phyloP scores from a whole-genome alignment of 2,888 invertebrate genomes.

The Nowickia ferox region DNA sequence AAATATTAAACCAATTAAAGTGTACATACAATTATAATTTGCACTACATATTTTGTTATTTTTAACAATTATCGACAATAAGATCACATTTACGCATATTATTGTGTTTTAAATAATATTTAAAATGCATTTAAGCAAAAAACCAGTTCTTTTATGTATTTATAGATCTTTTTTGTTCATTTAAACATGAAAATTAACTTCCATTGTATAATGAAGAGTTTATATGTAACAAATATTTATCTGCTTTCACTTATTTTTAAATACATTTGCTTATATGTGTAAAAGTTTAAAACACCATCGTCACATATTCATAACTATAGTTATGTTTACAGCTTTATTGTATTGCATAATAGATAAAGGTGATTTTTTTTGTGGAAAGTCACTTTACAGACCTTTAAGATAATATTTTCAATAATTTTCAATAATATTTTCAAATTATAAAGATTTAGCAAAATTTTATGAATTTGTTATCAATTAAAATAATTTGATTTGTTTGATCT shows the following conservation, averaged over 20 bases:
- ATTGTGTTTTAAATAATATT: conserved; percentile 17
- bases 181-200: conserved; percentile 36
- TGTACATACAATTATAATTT: conserved; percentile 8
- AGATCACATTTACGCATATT: not conserved
- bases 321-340: conserved; percentile 1
- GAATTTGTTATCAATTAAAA: no score
- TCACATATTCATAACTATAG: conserved; percentile 49
- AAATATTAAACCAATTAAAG: no score
- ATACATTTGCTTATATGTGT: no score
- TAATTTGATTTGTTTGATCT: no score
- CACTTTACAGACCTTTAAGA: not conserved
- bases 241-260: not conserved
- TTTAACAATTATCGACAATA: not conserved
- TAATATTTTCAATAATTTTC: not conserved
- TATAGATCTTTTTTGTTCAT: conserved; percentile 11
- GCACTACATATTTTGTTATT: conserved; percentile 31
- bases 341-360: not conserved
- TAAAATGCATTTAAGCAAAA: conserved; percentile 34
- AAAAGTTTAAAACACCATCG: conserved; percentile 48
- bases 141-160: conserved; percentile 1
- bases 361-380: not conserved
- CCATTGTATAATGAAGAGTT: not conserved
- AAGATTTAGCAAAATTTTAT: not conserved
- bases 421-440: not conserved
- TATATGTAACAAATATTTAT: not conserved